Base-by-base conservation (phyloP, 92 coral and sea anemone genomes). In the Bergia sp. region DNA sequence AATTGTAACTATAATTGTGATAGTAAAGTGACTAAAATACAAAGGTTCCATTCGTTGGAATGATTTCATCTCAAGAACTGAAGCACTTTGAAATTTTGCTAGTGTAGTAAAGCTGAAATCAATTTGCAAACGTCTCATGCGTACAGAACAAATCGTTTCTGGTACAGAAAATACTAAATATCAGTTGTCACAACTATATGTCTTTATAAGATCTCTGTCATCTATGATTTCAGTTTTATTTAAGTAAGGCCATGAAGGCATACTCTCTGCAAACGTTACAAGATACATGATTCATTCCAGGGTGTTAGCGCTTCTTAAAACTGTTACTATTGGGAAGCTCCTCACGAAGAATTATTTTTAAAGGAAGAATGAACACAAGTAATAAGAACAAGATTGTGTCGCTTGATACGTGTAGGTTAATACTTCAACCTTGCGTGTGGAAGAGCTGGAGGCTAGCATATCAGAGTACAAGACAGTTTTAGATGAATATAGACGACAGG, bases 401-500 rank as follows among this genome's bases (percentile, higher is more conserved):
- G 21, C 3, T 78, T 47, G 13, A 67, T 29, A 37, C 18, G 29
- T 57, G 71, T 84, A 84, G 87, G 87, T 43, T 6, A 84, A 84
- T 71, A 71, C 20, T 71, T 84, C 87, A 6, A 21, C 79, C 45
- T 84, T 84, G 53, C 87, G 87, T 2, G 66, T 84, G 23, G 77
- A 84, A 29, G 87, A 90, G 72, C 93, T 93, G 41, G 88, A 93
- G 49, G 53, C 67, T 66, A 94, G 93, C 39, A 89, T 93, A 74
- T 76, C 84, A 50, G 97, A 96, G 45, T 89, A 91, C 88, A 94
- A 86, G 49, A 79, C 93, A 40, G 50, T 74, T 40, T 43, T 93
- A 88, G 93, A 85, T n/a, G 90, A 93, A 87, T 82, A 89, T 49
- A 87, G 84, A 85, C 39, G 42, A 39, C 93, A 93, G 96, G 96